Conservation (phyloP, 2,797 vertebrate species). For the Danio aesculapii region DNA sequence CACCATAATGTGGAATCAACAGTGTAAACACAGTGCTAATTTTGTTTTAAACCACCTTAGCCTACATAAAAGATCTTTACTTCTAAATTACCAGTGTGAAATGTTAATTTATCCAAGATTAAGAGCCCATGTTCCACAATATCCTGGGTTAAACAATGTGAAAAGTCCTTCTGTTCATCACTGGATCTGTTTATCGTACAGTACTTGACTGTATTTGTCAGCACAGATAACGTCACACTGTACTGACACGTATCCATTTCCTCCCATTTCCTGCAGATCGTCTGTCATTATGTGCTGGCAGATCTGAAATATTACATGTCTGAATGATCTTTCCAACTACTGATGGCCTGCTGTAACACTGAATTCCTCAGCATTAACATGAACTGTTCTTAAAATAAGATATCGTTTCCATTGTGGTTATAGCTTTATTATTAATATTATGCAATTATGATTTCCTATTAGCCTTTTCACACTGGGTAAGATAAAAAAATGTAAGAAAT, state of each 20-base stretch:
- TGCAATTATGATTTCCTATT: not conserved
- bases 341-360: conserved; percentile 37
- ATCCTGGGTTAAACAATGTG: too few relatives aligned
- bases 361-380: not conserved
- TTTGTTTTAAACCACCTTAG: too few relatives aligned
- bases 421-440: conserved; percentile 5
- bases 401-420: conserved; percentile 30
- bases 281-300: not conserved
- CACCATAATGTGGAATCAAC: too few relatives aligned
- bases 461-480: conserved; percentile 6
- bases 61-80: too few relatives aligned
- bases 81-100: too few relatives aligned
- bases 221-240: not conserved
- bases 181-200: conserved; percentile 30
- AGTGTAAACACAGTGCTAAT: too few relatives aligned
- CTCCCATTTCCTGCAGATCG: not conserved
- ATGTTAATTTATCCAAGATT: too few relatives aligned
- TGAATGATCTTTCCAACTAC: conserved; percentile 21
- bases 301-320: conserved; percentile 25
- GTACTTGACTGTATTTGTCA: conserved; percentile 2
- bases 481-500: not conserved
- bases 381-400: not conserved
- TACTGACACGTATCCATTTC: not conserved
- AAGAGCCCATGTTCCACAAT: too few relatives aligned
- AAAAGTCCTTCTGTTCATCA: conserved; percentile 24